Conservation (phyloP, 2,888 invertebrate genomes). For the Nomada goodeniana region DNA sequence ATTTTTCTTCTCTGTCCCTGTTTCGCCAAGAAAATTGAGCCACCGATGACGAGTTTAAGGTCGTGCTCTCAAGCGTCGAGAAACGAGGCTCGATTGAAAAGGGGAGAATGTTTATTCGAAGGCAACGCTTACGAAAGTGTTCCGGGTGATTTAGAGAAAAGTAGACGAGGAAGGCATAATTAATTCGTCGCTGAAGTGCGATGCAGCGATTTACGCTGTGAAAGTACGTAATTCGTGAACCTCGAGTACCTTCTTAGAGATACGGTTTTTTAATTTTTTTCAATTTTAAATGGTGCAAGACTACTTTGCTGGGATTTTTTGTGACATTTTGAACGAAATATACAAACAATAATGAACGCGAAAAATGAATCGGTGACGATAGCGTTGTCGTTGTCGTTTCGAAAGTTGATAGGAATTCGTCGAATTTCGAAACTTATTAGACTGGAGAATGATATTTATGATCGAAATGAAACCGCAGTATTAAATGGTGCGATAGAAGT, state of each 20-base stretch:
- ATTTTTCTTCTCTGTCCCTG: conserved; percentile 8
- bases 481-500: no score
- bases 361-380: no score
- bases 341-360: no score
- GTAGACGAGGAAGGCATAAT: neutral
- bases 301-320: no score
- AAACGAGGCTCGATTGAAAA: conserved; percentile 53
- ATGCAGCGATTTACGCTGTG: conserved; percentile 6
- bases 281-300: no score
- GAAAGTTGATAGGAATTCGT: no score
- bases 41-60: conserved; percentile 56
- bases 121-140: conserved; percentile 56
- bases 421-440: no score
- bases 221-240: neutral
- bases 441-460: no score
- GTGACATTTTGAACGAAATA: no score
- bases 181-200: conserved; percentile 19
- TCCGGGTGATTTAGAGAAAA: conserved; percentile 32
- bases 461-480: no score
- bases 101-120: conserved; percentile 60
- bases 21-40: conserved; percentile 14
- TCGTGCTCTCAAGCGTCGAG: conserved; percentile 45
- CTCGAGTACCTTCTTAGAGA: neutral
- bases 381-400: no score
- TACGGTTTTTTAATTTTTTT: neutral